Evolutionary conservation across 2,113 vertebrate species (phyloP).

Genomic region (Cebus imitator): DNA sequence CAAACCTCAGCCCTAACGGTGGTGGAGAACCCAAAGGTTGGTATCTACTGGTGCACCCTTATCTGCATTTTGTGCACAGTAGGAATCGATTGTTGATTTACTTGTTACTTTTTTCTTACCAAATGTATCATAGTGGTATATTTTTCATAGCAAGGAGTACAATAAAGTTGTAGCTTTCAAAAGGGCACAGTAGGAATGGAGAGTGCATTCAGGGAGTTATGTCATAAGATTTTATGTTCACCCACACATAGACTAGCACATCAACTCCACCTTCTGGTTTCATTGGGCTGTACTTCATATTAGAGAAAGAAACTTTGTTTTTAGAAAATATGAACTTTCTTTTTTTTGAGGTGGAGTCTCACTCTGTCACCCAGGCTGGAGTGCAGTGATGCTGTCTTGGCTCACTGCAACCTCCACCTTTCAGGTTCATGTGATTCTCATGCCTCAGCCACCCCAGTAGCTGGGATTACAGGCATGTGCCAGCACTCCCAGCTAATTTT

Average conservation of each 20-base stretch:
- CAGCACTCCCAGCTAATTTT: no score
- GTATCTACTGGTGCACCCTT: background rate
- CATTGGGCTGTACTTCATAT: background rate
- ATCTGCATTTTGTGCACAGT: background rate
- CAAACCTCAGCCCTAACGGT: slow-evolving; percentile 94
- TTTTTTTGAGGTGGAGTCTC: no score
- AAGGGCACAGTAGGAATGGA: background rate
- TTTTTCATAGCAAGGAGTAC: background rate
- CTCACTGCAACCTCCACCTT: no score
- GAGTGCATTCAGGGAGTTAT: background rate
- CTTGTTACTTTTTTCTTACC: slow-evolving; percentile 7
- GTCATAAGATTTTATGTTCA: background rate
- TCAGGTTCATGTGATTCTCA: no score
- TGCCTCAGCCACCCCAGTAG: no score
- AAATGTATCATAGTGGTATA: background rate
- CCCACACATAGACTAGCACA: fast-evolving
- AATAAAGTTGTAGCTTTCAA: background rate
- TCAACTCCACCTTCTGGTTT: background rate
- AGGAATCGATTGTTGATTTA: background rate
- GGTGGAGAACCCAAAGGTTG: slow-evolving; percentile 95
- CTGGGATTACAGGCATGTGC: no score
- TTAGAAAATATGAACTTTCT: background rate
- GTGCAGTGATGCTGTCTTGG: no score
- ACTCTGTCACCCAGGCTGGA: no score
- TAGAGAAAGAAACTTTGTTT: background rate